Evolutionary conservation across 2,113 vertebrate species (phyloP).

Genomic region (Hiodon alosoides): DNA sequence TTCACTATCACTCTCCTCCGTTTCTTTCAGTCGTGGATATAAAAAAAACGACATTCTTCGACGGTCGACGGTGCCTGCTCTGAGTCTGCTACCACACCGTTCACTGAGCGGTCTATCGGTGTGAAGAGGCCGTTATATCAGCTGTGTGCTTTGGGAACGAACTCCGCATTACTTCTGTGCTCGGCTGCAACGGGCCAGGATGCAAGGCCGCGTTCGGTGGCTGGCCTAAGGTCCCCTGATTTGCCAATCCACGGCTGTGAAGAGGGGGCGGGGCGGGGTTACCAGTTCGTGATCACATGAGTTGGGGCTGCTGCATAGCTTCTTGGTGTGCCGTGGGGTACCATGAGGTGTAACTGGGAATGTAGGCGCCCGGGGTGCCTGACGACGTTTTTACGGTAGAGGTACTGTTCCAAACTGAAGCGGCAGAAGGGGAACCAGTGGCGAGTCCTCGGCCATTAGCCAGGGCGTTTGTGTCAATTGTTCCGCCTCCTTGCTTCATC

Average conservation of each 20-base stretch:
- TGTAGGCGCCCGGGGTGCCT: conserved; percentile 82
- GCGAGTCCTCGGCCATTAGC: conserved; percentile 85
- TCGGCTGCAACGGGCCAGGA: conserved; percentile 44
- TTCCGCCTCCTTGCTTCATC: conserved; percentile 88
- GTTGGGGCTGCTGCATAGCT: conserved; percentile 97
- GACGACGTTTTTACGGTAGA: conserved; percentile 81
- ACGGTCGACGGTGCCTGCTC: conserved; percentile 54
- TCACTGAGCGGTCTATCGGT: conserved; percentile 43
- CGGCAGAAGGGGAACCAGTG: conserved; percentile 78
- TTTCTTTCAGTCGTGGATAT: conserved; percentile 36
- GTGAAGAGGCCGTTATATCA: conserved; percentile 60
- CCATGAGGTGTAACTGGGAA: conserved; percentile 98
- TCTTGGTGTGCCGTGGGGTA: conserved; percentile 95
- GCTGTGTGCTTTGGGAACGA: conserved; percentile 58
- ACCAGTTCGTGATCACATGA: conserved; percentile 78
- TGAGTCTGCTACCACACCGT: conserved; percentile 56
- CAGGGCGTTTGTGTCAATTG: conserved; percentile 78
- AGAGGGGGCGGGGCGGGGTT: conserved; percentile 35
- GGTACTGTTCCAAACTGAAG: conserved; percentile 87
- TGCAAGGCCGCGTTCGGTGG: conserved; percentile 48
- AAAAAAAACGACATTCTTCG: conserved; percentile 44
- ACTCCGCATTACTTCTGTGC: conserved; percentile 67
- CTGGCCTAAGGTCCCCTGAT: conserved; percentile 52
- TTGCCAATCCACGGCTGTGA: conserved; percentile 35
- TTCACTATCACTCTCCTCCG: conserved; percentile 48